Evolutionary conservation across 2,113 vertebrate genomes (phyloP).

Genomic region (Holacanthus passer): DNA sequence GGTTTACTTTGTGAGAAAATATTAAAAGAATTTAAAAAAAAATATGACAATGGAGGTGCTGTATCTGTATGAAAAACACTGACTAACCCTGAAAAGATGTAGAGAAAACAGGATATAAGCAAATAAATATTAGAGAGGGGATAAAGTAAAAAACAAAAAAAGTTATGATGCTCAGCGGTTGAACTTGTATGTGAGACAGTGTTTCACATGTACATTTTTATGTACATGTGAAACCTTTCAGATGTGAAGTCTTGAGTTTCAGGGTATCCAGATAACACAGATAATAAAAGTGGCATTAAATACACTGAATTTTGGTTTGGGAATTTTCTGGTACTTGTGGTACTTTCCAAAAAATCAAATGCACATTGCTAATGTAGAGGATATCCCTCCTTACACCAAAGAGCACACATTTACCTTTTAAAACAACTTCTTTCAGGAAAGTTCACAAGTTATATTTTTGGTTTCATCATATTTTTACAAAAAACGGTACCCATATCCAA

Average conservation of each 20-base stretch:
- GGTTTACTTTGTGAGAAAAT: not conserved
- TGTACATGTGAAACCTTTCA: not conserved
- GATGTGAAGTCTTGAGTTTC: not conserved
- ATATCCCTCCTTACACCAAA: not conserved
- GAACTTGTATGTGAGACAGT: not conserved
- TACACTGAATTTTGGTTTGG: not conserved
- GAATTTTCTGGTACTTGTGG: not conserved
- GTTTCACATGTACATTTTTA: not conserved
- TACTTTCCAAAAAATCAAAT: not conserved
- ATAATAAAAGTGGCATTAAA: not conserved
- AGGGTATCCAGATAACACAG: not conserved
- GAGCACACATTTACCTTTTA: not conserved
- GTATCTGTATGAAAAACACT: not conserved
- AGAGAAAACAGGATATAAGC: not conserved
- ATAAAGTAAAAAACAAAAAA: not conserved
- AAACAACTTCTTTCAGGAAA: too few species aligned
- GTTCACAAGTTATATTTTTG: not conserved
- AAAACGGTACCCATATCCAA: not conserved
- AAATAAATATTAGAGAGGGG: not conserved
- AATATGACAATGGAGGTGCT: not conserved
- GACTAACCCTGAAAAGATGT: not conserved
- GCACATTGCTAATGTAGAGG: not conserved
- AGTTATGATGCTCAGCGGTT: too few species aligned
- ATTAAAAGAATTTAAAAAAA: not conserved
- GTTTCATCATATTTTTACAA: not conserved